Base-by-base conservation (phyloP, 2,797 vertebrate species). In the Danio choprae region DNA sequence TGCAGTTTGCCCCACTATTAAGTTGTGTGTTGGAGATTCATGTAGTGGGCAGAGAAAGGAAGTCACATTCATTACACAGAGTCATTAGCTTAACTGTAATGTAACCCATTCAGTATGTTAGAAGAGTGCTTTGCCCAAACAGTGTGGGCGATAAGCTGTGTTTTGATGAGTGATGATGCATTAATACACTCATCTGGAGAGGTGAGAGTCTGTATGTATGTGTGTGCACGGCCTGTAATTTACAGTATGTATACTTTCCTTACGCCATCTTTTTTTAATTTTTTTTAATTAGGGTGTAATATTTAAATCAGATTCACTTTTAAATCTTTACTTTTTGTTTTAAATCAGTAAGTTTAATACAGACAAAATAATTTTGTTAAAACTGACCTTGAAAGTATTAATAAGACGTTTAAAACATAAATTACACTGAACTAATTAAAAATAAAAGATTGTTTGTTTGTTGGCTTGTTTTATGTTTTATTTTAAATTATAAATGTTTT, bases 91-190 rank as follows among this genome's bases (percentile, higher is more conserved):
- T 62, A 70, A 67, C 59, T 44, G 22, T 79, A 72, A 79, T 60
- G 53, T 40, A 58, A 48, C 64, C 74, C 46, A 48, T 79, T 65
- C 43, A 79, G 78, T 78, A 51, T n/a, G 18, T 75, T 78, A 79
- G 41, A 60, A 81, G 58, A 65, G 74, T 50, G 62, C 41, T 67
- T 41, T 29, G 11, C 11, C 56, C 53, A 80, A 79, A 65, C 71
- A 38, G 43, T 64, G 80, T 74, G 74, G 80, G 80, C 75, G 64
- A 79, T 51, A 69, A 81, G 44, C 18, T 38, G 15, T 60, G 38
- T 65, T 80, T 77, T 60, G 67, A 76, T 40, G 43, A 72, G 71
- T 75, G 63, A 63, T 56, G 69, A 72, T 38, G n/a, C 62, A 60
- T 41, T 63, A 60, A 55, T 16, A 48, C 41, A 55, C 64, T 41